Conservation (phyloP, 2,888 invertebrate species). For the Pammene aurita region DNA sequence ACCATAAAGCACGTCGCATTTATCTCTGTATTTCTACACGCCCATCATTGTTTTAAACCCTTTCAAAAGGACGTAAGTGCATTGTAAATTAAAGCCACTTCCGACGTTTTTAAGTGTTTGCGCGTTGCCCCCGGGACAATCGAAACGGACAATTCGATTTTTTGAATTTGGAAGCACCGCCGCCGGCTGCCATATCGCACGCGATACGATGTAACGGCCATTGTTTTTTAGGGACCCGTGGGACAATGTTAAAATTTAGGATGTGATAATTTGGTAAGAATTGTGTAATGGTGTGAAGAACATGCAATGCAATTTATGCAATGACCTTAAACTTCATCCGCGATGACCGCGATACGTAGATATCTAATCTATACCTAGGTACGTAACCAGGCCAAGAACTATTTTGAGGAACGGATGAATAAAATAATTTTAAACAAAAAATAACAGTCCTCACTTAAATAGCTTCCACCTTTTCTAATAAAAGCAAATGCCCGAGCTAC, state of each 20-base stretch:
- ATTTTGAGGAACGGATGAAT: no score
- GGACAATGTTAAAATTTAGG: neutral
- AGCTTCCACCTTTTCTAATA: no score
- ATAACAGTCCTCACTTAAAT: no score
- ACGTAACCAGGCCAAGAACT: no score
- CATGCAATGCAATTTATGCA: no score
- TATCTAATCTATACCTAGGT: no score
- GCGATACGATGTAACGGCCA: slow-evolving; percentile 61
- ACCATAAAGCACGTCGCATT: slow-evolving; percentile 43
- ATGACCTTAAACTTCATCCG: no score
- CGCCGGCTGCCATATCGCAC: slow-evolving; percentile 71
- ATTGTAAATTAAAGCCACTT: neutral
- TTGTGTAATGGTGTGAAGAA: neutral
- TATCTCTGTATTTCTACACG: slow-evolving; percentile 43
- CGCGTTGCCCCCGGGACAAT: slow-evolving; percentile 35
- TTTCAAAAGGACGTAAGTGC: slow-evolving; percentile 2
- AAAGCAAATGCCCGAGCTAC: no score
- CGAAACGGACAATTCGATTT: slow-evolving; percentile 44
- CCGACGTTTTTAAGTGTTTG: neutral
- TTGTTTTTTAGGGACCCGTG: slow-evolving; percentile 45
- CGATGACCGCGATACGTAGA: no score
- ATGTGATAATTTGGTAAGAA: neutral
- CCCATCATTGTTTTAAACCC: slow-evolving; percentile 53
- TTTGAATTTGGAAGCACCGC: slow-evolving; percentile 69
- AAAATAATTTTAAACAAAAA: no score